Evolutionary conservation across 64 coral and sea anemone species (phyloP).

Genomic region (Cladopsammia gracilis): DNA sequence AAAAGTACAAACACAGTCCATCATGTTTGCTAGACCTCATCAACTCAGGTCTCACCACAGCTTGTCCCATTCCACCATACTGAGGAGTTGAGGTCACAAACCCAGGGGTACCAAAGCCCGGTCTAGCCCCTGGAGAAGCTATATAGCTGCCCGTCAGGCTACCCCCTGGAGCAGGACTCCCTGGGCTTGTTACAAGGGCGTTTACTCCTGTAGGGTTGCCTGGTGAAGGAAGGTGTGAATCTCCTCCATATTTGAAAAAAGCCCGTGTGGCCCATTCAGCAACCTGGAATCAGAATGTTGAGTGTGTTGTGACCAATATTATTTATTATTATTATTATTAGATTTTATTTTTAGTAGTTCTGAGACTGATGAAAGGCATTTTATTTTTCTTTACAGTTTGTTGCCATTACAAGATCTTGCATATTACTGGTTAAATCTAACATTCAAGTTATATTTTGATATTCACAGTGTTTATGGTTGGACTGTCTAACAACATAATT

Average conservation of each 20-base stretch:
- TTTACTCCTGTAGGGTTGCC: conserved; percentile 20
- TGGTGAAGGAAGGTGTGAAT: conserved; percentile 52
- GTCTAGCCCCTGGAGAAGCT: conserved; percentile 46
- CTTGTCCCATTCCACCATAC: conserved; percentile 65
- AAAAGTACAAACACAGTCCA: conserved; percentile 89
- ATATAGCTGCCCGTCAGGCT: conserved; percentile 75
- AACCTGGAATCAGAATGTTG: conserved; percentile 44
- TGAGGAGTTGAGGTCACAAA: conserved; percentile 91
- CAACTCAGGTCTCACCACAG: conserved; percentile 81
- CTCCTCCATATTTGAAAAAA: conserved; percentile 96
- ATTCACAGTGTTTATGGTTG: no score
- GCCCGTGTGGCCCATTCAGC: conserved; percentile 96
- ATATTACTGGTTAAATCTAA: no score
- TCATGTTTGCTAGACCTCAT: conserved; percentile 92
- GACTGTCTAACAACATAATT: no score
- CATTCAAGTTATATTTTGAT: no score
- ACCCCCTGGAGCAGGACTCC: conserved; percentile 53
- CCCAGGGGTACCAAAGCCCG: conserved; percentile 11
- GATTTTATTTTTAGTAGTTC: no score
- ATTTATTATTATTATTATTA: no score
- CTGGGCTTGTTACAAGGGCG: conserved; percentile 34
- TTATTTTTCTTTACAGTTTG: no score
- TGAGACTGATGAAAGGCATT: no score
- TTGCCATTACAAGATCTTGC: no score
- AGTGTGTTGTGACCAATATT: no score